phyloP scores from a whole-genome alignment of 2,797 vertebrate genomes.

The Otus scops region DNA sequence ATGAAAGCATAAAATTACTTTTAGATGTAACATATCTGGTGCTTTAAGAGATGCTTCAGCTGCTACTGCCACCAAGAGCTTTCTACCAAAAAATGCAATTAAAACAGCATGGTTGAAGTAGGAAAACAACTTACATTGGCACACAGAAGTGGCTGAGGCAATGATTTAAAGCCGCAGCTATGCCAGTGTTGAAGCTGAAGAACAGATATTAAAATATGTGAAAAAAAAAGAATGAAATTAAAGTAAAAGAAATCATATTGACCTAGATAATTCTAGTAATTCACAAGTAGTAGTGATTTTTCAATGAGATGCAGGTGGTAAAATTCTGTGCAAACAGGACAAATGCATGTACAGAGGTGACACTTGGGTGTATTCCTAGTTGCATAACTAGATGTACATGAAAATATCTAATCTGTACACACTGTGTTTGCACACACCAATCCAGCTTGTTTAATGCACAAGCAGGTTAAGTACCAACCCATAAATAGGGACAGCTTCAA shows the following conservation, averaged over 20 bases:
- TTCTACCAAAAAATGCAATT: slow-evolving; percentile 59
- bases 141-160: slow-evolving; percentile 72
- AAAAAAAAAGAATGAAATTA: slow-evolving; percentile 42
- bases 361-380: background rate
- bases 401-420: background rate
- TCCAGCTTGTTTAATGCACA: background rate
- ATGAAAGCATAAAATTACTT: background rate
- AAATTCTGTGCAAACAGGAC: background rate
- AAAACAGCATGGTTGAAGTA: slow-evolving; percentile 48
- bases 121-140: slow-evolving; percentile 69
- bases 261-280: background rate
- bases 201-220: slow-evolving; percentile 66
- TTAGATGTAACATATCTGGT: slow-evolving; percentile 35
- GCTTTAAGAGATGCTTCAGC: slow-evolving; percentile 67
- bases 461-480: background rate
- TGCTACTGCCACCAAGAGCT: slow-evolving; percentile 66
- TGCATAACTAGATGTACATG: background rate
- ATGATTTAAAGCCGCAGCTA: slow-evolving; percentile 73
- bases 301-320: background rate
- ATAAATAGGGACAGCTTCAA: background rate
- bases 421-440: background rate
- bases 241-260: slow-evolving; percentile 30
- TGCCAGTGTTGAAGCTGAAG: slow-evolving; percentile 70
- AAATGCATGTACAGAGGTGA: background rate
- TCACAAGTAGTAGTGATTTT: background rate